Evolutionary conservation across 2,888 invertebrate genomes (phyloP).

Genomic region (Hirtodrosophila confusa): DNA sequence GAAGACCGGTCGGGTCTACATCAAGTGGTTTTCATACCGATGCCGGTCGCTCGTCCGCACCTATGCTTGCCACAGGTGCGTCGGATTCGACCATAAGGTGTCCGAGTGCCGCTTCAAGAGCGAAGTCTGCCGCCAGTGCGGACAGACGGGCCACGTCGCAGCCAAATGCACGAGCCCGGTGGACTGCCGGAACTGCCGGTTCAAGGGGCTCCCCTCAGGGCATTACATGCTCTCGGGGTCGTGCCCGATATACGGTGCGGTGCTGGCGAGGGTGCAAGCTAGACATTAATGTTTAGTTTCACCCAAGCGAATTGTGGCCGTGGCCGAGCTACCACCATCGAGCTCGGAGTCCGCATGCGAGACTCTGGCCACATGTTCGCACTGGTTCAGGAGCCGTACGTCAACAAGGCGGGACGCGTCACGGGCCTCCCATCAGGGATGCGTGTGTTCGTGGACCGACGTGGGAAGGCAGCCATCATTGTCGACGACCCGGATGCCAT

Average conservation of each 20-base stretch:
- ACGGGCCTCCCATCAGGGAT: conserved; percentile 2
- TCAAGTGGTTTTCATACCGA: conserved; percentile 10
- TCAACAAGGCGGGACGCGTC: neutral
- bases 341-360: conserved; percentile 18
- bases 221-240: conserved; percentile 32
- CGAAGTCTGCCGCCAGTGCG: conserved; percentile 13
- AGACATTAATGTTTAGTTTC: conserved; percentile 37
- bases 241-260: conserved; percentile 27
- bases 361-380: conserved; percentile 7
- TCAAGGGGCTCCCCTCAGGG: conserved; percentile 25
- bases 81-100: conserved; percentile 33
- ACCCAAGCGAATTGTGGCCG: conserved; percentile 37
- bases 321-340: conserved; percentile 16
- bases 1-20: conserved; percentile 1
- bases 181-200: conserved; percentile 36
- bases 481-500: conserved; percentile 12
- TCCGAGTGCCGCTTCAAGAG: conserved; percentile 18
- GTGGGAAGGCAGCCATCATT: conserved; percentile 13
- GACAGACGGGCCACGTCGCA: conserved; percentile 1
- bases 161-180: conserved; percentile 15
- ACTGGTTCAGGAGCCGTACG: conserved; percentile 29
- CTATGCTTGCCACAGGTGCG: conserved; percentile 26
- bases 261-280: conserved; percentile 29
- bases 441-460: conserved; percentile 9
- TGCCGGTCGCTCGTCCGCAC: conserved; percentile 14